These are phyloP conservation scores for Gobius niger DNA, from an alignment of 2,113 vertebrate species.

Conservation along the genomic window DNA sequence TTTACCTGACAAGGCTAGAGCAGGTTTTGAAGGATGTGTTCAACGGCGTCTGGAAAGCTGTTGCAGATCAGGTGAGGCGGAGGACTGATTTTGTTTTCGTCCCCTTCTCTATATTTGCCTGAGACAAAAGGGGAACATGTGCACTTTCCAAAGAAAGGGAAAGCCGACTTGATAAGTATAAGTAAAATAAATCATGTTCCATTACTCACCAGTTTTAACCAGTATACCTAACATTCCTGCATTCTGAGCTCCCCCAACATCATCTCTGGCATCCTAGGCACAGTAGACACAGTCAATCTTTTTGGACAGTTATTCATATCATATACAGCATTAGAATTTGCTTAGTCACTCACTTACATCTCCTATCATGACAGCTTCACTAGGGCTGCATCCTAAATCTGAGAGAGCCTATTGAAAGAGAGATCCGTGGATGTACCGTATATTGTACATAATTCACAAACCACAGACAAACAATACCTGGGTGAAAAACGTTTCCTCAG, in stretches of 20 bases:
- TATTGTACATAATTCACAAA: neutral
- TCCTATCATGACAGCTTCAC: conserved; percentile 93
- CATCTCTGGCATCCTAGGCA: conserved; percentile 89
- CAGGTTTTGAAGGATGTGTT: conserved; percentile 82
- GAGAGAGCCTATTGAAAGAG: conserved; percentile 53
- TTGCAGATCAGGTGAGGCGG: conserved; percentile 84
- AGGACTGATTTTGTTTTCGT: conserved; percentile 85
- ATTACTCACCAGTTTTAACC: conserved; percentile 85
- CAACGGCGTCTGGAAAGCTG: conserved; percentile 86
- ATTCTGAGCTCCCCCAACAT: conserved; percentile 89
- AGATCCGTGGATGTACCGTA: neutral
- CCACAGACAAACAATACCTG: conserved; percentile 73
- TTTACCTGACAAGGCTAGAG: neutral
- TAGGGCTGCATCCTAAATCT: conserved; percentile 78
- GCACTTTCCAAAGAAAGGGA: neutral
- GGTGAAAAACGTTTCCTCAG: conserved; percentile 88
- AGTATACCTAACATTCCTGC: conserved; percentile 92
- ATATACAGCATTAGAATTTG: too few species aligned
- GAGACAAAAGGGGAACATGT: conserved; percentile 20
- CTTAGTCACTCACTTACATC: conserved; percentile 79
- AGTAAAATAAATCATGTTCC: neutral
- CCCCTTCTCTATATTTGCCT: conserved; percentile 88
- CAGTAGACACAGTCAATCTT: too few species aligned
- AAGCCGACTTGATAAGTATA: neutral
- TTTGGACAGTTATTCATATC: too few species aligned